Base-by-base conservation (phyloP, 2,888 invertebrate species). In the Drosophila mulleri region DNA sequence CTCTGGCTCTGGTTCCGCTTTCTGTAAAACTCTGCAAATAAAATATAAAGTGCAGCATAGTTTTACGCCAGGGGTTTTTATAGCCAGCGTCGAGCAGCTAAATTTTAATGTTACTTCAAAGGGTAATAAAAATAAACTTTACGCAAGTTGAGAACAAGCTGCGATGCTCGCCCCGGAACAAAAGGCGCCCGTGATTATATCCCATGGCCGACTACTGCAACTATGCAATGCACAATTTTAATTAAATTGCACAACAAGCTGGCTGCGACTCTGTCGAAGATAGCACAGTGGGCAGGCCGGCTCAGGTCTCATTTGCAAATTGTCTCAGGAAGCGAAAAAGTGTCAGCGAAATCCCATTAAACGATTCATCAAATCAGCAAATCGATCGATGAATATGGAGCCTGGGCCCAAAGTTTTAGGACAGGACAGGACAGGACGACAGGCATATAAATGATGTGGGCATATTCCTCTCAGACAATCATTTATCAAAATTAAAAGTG, bases 41-140 rank as follows among this genome's bases (percentile, higher is more conserved):
- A 85, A 86, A 86, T 86, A 83, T 83, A 80, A 86, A 78, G 82
- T 77, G 81, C 87, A 83, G 80, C 82, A 81, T 66, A 75, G 79
- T 85, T 86, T 85, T 81, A 83, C 76, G 73, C 71, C 56, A 57
- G 71, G 71, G 59, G 69, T 71, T 88, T 88, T 85, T 86, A 85
- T 85, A 60, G 83, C 80, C 72, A 67, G 57, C 57, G 57, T 23
- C 32, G 32, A 44, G 86, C 86, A 88, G 81, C 85, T 81, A 85
- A 85, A 86, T 86, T 88, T 85, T 85, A 88, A 88, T 85, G 87
- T 88, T 85, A 83, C 89, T 85, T 85, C 72, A 85, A 88, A 88
- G 85, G 87, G 89, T 83, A 85, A 86, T 86, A 88, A 87, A 82
- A 88, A 83, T 83, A 87, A 86, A 88, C 70, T 86, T 86, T 86